Percentiles rank a stretch among this genome's conserved stretches.
phyloP scores from a whole-genome alignment of 1,140 invertebrate species.

The Drosophila kurseongensis region DNA sequence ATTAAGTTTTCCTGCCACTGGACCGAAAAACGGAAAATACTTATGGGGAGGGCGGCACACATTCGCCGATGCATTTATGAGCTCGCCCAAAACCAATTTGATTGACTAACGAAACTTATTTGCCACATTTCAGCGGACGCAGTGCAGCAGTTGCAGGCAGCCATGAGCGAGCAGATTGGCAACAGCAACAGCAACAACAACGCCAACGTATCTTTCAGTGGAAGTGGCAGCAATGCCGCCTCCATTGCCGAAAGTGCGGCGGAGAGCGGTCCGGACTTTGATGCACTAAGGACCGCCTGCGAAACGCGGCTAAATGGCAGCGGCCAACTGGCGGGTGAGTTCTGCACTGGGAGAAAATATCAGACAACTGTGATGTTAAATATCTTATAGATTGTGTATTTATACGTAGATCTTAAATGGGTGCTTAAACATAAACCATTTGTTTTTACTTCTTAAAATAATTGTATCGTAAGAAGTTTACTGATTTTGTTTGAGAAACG shows the following conservation, averaged over 20 bases:
- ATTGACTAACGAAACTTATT: slow-evolving; percentile 43
- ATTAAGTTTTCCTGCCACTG: slow-evolving; percentile 70
- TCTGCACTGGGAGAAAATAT: slow-evolving; percentile 14
- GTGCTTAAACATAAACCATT: too few species aligned
- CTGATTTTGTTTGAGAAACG: too few species aligned
- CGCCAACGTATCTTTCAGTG: slow-evolving; percentile 5
- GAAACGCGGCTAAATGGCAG: slow-evolving; percentile 51
- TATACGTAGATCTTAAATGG: too few species aligned
- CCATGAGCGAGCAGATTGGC: slow-evolving; percentile 54
- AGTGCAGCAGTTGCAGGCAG: slow-evolving; percentile 23
- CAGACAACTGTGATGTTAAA: neutral
- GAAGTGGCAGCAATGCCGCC: slow-evolving; percentile 17
- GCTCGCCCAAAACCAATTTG: slow-evolving; percentile 48
- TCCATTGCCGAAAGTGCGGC: slow-evolving; percentile 52
- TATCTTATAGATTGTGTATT: neutral
- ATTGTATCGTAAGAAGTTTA: too few species aligned
- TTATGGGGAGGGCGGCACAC: slow-evolving; percentile 23
- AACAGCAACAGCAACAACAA: slow-evolving; percentile 30
- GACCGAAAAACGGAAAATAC: slow-evolving; percentile 63
- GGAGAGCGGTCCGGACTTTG: slow-evolving; percentile 65
- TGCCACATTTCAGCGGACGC: slow-evolving; percentile 46
- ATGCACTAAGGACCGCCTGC: slow-evolving; percentile 60
- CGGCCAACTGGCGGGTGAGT: slow-evolving; percentile 37
- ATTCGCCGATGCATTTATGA: slow-evolving; percentile 30
- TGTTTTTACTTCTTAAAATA: too few species aligned